Percentiles rank a stretch among this genome's conserved stretches.
phyloP scores from a whole-genome alignment of 2,888 invertebrate genomes.

The Chloroclysta siterata region DNA sequence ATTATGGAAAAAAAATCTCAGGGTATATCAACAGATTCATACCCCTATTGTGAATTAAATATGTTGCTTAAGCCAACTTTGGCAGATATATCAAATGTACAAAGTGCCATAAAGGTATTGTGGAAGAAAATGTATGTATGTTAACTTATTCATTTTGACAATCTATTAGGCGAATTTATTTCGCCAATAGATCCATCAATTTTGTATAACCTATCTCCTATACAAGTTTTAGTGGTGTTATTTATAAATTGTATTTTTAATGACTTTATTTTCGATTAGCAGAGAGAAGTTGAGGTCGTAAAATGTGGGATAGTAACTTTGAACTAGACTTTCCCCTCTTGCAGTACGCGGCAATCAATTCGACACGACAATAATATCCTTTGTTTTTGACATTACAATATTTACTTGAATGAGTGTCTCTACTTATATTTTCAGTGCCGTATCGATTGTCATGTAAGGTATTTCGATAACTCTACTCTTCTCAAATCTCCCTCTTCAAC shows the following conservation, averaged over 20 bases:
- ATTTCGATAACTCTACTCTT: slow-evolving; percentile 31
- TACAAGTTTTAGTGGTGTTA: slow-evolving; percentile 37
- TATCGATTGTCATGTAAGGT: slow-evolving; percentile 18
- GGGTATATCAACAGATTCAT: too few relatives aligned
- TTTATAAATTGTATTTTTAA: slow-evolving; percentile 55
- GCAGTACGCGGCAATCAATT: slow-evolving; percentile 16
- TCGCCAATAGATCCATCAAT: slow-evolving; percentile 15
- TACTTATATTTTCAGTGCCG: background rate
- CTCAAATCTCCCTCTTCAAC: slow-evolving; percentile 17
- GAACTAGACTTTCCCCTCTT: slow-evolving; percentile 32
- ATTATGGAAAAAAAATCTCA: background rate
- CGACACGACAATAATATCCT: too few relatives aligned
- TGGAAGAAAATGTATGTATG: background rate
- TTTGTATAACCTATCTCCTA: slow-evolving; percentile 34
- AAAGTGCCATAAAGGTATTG: background rate
- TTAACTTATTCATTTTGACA: background rate
- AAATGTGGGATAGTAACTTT: slow-evolving; percentile 60
- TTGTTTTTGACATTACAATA: too few relatives aligned
- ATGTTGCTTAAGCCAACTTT: background rate
- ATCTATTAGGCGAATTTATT: slow-evolving; percentile 5
- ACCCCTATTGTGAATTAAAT: background rate
- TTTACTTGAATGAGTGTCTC: too few relatives aligned
- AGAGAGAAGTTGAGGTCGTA: slow-evolving; percentile 75
- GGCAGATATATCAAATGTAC: background rate
- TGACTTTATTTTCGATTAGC: slow-evolving; percentile 61